Evolutionary conservation across 2,888 invertebrate species (phyloP).

Genomic region (Drosophila subquinaria): DNA sequence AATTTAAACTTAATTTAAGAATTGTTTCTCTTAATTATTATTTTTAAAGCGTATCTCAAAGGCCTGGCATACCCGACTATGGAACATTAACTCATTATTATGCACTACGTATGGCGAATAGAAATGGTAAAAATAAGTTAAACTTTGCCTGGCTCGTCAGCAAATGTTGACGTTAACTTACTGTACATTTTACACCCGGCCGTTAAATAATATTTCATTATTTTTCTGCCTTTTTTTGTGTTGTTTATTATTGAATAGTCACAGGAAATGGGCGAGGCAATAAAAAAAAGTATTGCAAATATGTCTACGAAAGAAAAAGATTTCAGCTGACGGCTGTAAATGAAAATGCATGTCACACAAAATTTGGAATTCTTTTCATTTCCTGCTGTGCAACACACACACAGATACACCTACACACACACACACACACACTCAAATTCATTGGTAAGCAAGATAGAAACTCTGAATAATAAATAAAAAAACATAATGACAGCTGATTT

Average conservation of each 20-base stretch:
- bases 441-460: conserved; percentile 40
- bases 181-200: conserved; percentile 54
- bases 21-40: no score
- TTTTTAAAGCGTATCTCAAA: background rate
- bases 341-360: conserved; percentile 40
- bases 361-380: conserved; percentile 59
- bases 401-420: background rate
- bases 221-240: conserved; percentile 16
- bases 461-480: conserved; percentile 2
- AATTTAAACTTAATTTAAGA: background rate
- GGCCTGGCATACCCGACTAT: background rate
- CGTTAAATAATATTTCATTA: conserved; percentile 61
- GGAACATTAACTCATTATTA: conserved; percentile 51
- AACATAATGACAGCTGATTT: conserved; percentile 64
- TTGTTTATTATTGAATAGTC: background rate
- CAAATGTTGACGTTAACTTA: conserved; percentile 71
- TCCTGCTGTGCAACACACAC: conserved; percentile 44
- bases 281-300: conserved; percentile 58
- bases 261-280: conserved; percentile 62
- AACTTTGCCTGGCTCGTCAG: conserved; percentile 47
- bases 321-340: conserved; percentile 32
- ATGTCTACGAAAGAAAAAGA: conserved; percentile 41
- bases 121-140: conserved; percentile 61
- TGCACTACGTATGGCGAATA: conserved; percentile 57
- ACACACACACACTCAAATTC: background rate